A percentile compares a stretch with the other conserved stretches of the same genome.
These are phyloP conservation scores for Eupithecia tripunctaria DNA, from an alignment of 2,888 invertebrate genomes.

Conservation along the genomic window DNA sequence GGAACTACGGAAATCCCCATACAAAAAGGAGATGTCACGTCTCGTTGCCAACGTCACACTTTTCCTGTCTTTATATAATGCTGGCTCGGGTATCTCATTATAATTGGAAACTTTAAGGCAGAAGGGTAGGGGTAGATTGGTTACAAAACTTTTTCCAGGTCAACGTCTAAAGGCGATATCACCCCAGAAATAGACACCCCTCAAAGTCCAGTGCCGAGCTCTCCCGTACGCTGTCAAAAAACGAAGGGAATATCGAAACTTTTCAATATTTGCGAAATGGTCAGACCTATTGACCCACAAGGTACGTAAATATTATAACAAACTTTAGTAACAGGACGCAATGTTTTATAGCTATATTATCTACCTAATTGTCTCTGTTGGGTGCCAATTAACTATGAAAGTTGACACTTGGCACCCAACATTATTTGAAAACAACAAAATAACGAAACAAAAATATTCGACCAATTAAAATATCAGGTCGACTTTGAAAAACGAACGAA, in stretches of 20 bases:
- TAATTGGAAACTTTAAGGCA: neutral
- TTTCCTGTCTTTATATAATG: neutral
- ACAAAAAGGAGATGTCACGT: too few relatives aligned
- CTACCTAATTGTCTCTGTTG: conserved; percentile 40
- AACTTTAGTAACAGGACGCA: neutral
- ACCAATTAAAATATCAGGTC: neutral
- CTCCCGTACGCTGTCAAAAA: conserved; percentile 58
- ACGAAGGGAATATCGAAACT: conserved; percentile 55
- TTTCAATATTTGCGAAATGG: conserved; percentile 64
- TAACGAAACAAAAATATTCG: neutral
- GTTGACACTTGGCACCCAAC: conserved; percentile 32
- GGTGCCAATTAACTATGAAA: conserved; percentile 54
- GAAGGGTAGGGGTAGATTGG: neutral
- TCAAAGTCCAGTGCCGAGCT: conserved; percentile 72
- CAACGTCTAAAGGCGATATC: conserved; percentile 49
- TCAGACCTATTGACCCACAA: conserved; percentile 85
- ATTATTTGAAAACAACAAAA: conserved; percentile 13
- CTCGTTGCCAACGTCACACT: too few relatives aligned
- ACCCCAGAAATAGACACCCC: conserved; percentile 60
- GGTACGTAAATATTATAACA: conserved; percentile 58
- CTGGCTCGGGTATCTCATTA: neutral
- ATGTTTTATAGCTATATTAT: too few relatives aligned
- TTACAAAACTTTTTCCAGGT: conserved; percentile 35
- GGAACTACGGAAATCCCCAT: too few relatives aligned
- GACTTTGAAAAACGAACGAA: too few relatives aligned